Base-by-base conservation (phyloP, 2,113 vertebrate species). In the Scophthalmus maximus region DNA sequence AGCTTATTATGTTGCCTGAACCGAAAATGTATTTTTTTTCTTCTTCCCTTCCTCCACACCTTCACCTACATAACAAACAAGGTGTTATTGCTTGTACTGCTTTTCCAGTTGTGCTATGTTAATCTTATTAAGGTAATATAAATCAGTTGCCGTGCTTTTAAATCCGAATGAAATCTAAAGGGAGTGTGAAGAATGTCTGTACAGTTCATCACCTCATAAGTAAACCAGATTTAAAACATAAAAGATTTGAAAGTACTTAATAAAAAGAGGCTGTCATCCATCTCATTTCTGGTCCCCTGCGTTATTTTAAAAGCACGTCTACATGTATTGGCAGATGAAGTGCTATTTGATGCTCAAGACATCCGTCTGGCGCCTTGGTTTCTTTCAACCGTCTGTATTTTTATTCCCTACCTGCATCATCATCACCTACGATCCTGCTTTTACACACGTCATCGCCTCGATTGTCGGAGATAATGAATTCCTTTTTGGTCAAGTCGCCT, bases 281-380 rank as follows among this genome's bases (percentile, higher is more conserved):
- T 38, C 18, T 52, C 22, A n/a, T 22, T 23, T 66, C 26, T 69
- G 40, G 27, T 67, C 76, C 63, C 17, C 62, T 14, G 12, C 53
- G 52, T 79, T 79, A 71, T 47, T 67, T 72, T 71, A 76, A 80
- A 74, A 76, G 57, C 78, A 74, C 23, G 17, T 40, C 36, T 82
- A 40, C 14, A 25, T 83, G 77, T 73, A 83, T 78, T 82, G 60
- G 23, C 63, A 75, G 66, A 85, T 84, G 65, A 70, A 82, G 46
- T 49, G 58, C 69, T 55, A 61, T 62, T 58, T 64, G 61, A 81
- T 81, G 79, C 68, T 88, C 56, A 32, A 68, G 56, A 72, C 74
- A 61, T 79, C 44, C 50, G 71, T 69, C 66, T 81, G 77, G 61
- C 6, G 62, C 58, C 58, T 67, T 66, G 70, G 40, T 84, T 88